Evolutionary conservation across 2,797 vertebrate genomes (phyloP).

Genomic region (Mallotus villosus): DNA sequence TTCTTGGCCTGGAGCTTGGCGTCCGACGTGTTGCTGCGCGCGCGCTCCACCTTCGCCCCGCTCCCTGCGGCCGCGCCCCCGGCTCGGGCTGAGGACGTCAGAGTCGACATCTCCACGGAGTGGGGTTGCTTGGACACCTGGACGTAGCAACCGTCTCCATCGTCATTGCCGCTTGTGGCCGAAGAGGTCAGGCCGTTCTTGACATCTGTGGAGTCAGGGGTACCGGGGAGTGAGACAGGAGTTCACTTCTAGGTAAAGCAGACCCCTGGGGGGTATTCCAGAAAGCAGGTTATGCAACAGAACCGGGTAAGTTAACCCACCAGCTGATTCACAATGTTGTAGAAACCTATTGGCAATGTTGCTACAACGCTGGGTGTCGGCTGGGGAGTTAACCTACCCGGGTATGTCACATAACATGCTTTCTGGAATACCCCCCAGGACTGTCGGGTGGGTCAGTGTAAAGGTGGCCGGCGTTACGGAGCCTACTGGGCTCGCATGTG

Average conservation of each 20-base stretch:
- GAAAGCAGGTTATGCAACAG: too few relatives aligned
- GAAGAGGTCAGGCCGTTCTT: constrained; percentile 67
- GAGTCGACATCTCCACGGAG: constrained; percentile 83
- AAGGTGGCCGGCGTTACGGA: background rate
- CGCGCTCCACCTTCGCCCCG: constrained; percentile 62
- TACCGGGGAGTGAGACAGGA: background rate
- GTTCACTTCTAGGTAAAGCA: background rate
- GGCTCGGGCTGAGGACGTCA: constrained; percentile 56
- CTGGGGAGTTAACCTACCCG: too few relatives aligned
- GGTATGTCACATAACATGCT: too few relatives aligned
- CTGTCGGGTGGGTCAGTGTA: background rate
- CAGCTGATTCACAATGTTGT: too few relatives aligned
- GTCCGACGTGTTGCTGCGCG: constrained; percentile 80
- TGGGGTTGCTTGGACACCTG: constrained; percentile 72
- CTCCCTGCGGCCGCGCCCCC: constrained; percentile 21
- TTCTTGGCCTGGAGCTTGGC: constrained; percentile 91
- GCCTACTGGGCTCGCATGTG: too few relatives aligned
- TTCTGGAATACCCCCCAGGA: too few relatives aligned
- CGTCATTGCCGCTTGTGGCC: constrained; percentile 63
- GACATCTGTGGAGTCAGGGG: constrained; percentile 48
- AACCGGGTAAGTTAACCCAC: too few relatives aligned
- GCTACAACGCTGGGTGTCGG: too few relatives aligned
- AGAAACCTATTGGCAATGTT: too few relatives aligned
- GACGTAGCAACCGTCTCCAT: constrained; percentile 90
- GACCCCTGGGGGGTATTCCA: too few relatives aligned